Conservation (phyloP, 2,113 vertebrate genomes). For the Cololabis saira region DNA sequence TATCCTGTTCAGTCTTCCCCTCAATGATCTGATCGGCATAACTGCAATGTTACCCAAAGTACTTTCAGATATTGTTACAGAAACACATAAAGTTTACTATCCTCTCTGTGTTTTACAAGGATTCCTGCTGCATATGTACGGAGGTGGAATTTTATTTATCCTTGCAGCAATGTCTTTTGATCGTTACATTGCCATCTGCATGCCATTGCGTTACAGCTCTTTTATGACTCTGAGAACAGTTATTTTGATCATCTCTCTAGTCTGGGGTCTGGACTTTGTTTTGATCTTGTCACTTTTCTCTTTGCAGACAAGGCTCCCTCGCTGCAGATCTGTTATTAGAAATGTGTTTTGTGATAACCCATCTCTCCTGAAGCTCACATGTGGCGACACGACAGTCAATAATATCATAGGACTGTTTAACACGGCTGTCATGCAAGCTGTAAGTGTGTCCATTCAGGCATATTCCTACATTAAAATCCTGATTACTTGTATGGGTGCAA, state of each 20-base stretch:
- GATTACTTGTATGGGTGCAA: constrained; percentile 61
- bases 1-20: constrained; percentile 78
- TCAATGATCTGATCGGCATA: constrained; percentile 80
- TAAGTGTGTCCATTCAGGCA: constrained; percentile 68
- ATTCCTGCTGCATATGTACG: constrained; percentile 79
- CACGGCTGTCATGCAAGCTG: constrained; percentile 68
- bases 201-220: constrained; percentile 72
- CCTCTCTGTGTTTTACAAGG: constrained; percentile 79
- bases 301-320: constrained; percentile 64
- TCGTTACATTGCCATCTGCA: constrained; percentile 81
- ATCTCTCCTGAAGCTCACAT: constrained; percentile 77
- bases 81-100: constrained; percentile 64
- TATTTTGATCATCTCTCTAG: constrained; percentile 54
- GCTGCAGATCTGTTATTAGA: constrained; percentile 64
- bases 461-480: constrained; percentile 80
- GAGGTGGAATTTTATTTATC: constrained; percentile 75
- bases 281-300: constrained; percentile 69
- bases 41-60: constrained; percentile 77
- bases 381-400: constrained; percentile 65
- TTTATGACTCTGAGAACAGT: constrained; percentile 71
- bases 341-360: constrained; percentile 81
- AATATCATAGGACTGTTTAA: constrained; percentile 75
- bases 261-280: constrained; percentile 75
- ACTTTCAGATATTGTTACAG: constrained; percentile 74
- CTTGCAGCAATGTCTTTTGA: constrained; percentile 82